phyloP scores from a whole-genome alignment of 2,888 invertebrate species.

The Eupeodes latifasciatus region DNA sequence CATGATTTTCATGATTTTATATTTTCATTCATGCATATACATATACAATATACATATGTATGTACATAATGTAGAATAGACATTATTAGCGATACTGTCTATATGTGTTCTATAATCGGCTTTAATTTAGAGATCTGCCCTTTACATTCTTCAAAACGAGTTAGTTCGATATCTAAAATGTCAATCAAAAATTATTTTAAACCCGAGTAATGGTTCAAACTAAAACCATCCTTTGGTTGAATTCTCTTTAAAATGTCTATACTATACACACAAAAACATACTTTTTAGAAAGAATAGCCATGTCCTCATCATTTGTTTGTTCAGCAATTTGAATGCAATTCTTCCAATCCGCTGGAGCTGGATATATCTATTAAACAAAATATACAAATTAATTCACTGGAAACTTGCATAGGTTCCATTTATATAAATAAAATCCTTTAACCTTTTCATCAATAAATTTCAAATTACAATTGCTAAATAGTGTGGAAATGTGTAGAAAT shows the following conservation, averaged over 20 bases:
- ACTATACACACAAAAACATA: background rate
- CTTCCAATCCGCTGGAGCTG: constrained; percentile 53
- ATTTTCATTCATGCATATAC: no score
- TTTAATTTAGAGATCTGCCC: no score
- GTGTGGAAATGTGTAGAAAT: constrained; percentile 93
- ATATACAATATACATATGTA: no score
- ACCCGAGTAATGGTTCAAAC: no score
- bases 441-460: constrained; percentile 90
- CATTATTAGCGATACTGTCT: no score
- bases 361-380: constrained; percentile 45
- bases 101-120: no score
- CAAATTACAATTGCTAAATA: constrained; percentile 93
- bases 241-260: background rate
- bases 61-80: no score
- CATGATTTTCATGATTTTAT: no score
- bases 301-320: constrained; percentile 27
- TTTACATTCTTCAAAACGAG: no score
- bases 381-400: background rate
- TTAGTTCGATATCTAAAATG: no score
- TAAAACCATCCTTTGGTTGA: background rate
- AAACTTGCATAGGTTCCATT: background rate
- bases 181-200: no score
- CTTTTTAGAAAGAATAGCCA: constrained; percentile 39
- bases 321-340: constrained; percentile 64
- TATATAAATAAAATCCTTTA: background rate